phyloP scores from a whole-genome alignment of 23 tunicate species.

The Ciona savignyi region DNA sequence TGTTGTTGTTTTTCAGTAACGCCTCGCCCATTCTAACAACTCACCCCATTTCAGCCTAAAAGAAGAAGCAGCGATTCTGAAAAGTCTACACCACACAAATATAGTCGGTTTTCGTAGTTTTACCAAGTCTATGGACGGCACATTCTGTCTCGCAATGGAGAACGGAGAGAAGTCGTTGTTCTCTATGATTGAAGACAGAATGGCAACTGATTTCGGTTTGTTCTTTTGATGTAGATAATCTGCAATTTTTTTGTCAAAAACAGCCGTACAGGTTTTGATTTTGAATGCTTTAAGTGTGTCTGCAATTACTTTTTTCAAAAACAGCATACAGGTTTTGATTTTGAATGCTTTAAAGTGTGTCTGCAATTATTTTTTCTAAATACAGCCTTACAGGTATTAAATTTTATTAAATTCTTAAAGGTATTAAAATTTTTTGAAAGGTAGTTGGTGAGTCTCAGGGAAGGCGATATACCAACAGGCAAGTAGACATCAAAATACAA shows the following conservation, averaged over 20 bases:
- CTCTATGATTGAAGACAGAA: constrained; percentile 69
- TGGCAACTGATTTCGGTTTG: constrained; percentile 38
- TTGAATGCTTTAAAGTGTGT: background rate
- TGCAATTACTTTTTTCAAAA: background rate
- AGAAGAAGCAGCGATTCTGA: constrained; percentile 62
- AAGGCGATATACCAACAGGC: no score
- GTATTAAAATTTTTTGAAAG: no score
- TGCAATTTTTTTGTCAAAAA: background rate
- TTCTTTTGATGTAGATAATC: background rate
- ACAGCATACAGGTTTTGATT: background rate
- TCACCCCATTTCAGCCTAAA: constrained; percentile 35
- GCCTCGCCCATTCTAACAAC: no score
- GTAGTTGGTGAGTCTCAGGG: no score
- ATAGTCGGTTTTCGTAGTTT: constrained; percentile 77
- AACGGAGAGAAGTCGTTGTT: constrained; percentile 59
- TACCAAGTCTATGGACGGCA: constrained; percentile 37
- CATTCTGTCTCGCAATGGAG: constrained; percentile 57
- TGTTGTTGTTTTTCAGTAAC: no score
- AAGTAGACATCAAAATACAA: no score
- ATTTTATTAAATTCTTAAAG: no score
- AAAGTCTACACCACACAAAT: constrained; percentile 41
- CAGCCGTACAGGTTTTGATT: no score
- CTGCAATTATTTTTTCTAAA: background rate
- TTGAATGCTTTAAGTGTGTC: background rate
- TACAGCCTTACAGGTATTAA: no score